These are phyloP conservation scores for Axinella damicornis DNA, from an alignment of 37 sponge, comb jelly and placozoan species.

Conservation along the genomic window DNA sequence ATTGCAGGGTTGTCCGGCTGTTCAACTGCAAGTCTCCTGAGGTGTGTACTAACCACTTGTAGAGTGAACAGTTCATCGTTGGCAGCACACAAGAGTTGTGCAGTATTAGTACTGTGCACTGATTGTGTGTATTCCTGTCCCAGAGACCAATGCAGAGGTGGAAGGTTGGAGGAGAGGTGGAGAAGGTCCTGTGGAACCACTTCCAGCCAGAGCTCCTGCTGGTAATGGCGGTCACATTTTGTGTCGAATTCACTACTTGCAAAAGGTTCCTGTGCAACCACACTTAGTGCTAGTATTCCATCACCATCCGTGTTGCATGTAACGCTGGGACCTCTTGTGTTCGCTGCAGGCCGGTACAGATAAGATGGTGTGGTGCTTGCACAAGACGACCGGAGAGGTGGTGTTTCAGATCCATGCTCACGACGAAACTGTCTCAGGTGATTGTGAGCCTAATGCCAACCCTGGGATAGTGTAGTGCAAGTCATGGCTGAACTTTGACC, in stretches of 20 bases:
- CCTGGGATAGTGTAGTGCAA: too few species aligned
- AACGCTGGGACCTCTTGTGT: too few species aligned
- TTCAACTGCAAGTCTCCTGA: conserved; percentile 56
- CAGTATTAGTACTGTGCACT: too few species aligned
- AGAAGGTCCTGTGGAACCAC: conserved; percentile 94
- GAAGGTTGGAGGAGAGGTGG: conserved; percentile 89
- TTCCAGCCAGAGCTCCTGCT: conserved; percentile 78
- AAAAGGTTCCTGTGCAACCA: too few species aligned
- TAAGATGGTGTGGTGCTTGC: conserved; percentile 65
- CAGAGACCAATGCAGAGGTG: conserved; percentile 48
- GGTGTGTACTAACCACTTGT: conserved; percentile 21
- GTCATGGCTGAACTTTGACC: too few species aligned
- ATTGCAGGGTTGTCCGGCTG: conserved; percentile 48
- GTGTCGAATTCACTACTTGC: too few species aligned
- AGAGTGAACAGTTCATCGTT: background rate
- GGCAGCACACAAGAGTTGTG: background rate
- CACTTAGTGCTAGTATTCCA: too few species aligned
- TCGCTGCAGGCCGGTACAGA: conserved; percentile 71
- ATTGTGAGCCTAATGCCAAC: too few species aligned
- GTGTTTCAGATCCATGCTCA: conserved; percentile 90
- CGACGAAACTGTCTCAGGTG: conserved; percentile 76
- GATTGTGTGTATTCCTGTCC: too few species aligned
- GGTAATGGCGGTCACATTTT: too few species aligned
- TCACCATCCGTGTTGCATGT: too few species aligned
- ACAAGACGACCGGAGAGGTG: conserved; percentile 38